These are phyloP conservation scores for Drosophila pruinosa DNA, from an alignment of 1,140 invertebrate species.

Conservation along the genomic window DNA sequence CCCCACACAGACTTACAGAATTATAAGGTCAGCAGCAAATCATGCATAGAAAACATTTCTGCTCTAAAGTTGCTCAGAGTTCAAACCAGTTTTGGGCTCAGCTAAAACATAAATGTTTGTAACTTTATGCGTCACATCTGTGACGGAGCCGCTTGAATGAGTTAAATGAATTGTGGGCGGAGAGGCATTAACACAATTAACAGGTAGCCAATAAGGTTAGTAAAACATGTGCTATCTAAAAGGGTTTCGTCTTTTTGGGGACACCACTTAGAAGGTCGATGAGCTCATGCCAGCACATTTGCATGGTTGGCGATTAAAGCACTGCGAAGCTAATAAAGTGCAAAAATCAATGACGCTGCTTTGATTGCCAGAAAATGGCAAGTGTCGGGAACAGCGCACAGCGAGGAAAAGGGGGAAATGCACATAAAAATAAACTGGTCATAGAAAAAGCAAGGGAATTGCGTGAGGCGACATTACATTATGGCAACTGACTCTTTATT, in stretches of 20 bases:
- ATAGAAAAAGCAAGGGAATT: slow-evolving; percentile 33
- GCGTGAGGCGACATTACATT: slow-evolving; percentile 65
- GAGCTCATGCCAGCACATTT: slow-evolving; percentile 55
- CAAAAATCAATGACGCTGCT: slow-evolving; percentile 70
- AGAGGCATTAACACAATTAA: slow-evolving; percentile 53
- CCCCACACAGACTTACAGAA: slow-evolving; percentile 14
- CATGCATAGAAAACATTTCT: slow-evolving; percentile 32
- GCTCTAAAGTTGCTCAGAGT: slow-evolving; percentile 15
- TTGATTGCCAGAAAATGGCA: slow-evolving; percentile 39
- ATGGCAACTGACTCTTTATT: slow-evolving; percentile 53
- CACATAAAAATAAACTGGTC: slow-evolving; percentile 62
- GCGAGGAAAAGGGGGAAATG: slow-evolving; percentile 11
- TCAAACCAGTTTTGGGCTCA: slow-evolving; percentile 55
- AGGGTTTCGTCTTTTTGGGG: not conserved
- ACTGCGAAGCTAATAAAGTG: slow-evolving; percentile 72
- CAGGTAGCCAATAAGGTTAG: slow-evolving; percentile 49
- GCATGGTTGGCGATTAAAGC: slow-evolving; percentile 37
- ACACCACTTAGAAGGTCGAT: slow-evolving; percentile 26
- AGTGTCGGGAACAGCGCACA: slow-evolving; percentile 1
- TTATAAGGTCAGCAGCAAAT: slow-evolving; percentile 49
- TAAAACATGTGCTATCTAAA: slow-evolving; percentile 41
- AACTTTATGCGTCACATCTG: slow-evolving; percentile 22
- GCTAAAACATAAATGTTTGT: not conserved
- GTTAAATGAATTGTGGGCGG: slow-evolving; percentile 5
- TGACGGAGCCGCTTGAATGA: slow-evolving; percentile 35